Conservation (phyloP, 2,797 vertebrate genomes). For the Zenarchopterus dispar region DNA sequence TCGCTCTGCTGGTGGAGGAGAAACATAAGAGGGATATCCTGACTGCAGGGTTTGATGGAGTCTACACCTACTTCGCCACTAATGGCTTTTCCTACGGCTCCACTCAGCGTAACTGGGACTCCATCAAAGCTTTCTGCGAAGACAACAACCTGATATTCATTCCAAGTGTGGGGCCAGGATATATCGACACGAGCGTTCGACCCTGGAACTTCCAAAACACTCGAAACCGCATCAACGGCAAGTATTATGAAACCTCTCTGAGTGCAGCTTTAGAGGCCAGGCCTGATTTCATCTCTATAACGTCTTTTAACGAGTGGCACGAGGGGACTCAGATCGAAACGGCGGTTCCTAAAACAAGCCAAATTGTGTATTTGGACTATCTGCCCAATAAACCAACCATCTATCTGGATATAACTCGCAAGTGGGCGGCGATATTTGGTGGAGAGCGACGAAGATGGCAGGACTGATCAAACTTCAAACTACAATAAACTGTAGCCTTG, state of each 20-base stretch:
- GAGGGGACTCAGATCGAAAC: slow-evolving; percentile 98
- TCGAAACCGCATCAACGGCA: slow-evolving; percentile 93
- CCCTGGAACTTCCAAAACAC: slow-evolving; percentile 97
- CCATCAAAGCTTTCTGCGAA: slow-evolving; percentile 90
- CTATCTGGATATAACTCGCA: slow-evolving; percentile 94
- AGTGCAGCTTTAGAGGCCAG: slow-evolving; percentile 86
- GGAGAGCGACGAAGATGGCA: slow-evolving; percentile 80
- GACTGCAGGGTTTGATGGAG: slow-evolving; percentile 91
- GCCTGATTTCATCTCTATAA: slow-evolving; percentile 91
- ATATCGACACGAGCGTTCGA: slow-evolving; percentile 92
- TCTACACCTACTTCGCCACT: slow-evolving; percentile 98
- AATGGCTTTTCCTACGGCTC: slow-evolving; percentile 97
- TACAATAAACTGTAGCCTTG: background rate
- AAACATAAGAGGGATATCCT: slow-evolving; percentile 91
- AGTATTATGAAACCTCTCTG: slow-evolving; percentile 93
- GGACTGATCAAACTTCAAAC: slow-evolving; percentile 43
- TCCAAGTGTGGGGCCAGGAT: slow-evolving; percentile 95
- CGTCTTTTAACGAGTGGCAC: slow-evolving; percentile 99
- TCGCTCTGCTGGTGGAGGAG: slow-evolving; percentile 94
- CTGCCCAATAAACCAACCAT: slow-evolving; percentile 89
- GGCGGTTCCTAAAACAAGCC: slow-evolving; percentile 89
- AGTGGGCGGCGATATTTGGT: slow-evolving; percentile 91
- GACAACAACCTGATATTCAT: slow-evolving; percentile 91
- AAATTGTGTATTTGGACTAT: slow-evolving; percentile 90
- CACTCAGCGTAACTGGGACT: slow-evolving; percentile 92